Base-by-base conservation (phyloP, 2,888 invertebrate species). In the Drymonia ruficornis region DNA sequence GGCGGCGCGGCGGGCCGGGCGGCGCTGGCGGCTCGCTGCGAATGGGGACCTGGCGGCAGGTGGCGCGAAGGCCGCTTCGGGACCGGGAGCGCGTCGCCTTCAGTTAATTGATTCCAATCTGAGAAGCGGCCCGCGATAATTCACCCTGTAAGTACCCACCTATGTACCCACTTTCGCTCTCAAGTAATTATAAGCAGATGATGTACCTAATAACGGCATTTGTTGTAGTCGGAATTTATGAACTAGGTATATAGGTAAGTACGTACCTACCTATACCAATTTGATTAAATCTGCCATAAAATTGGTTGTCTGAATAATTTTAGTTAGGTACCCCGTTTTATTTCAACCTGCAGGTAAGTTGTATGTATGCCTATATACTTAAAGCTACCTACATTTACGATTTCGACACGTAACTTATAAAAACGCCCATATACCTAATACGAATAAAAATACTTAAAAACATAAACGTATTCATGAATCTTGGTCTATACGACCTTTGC, bases 21-120 rank as follows among this genome's bases (percentile, higher is more conserved):
- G n/a, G 19, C 15, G 42, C 28, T 51, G 61, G 63, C 52, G 61
- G 63, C 51, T 18, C 19, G 57, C 48, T 51, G 69, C 68, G 70
- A 63, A 9, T 36, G 52, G 50, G 51, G 51, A 29, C 45, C 48
- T 55, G 64, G 61, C 74, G 64, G 88, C 90, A 89, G 89, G 88
- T 90, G 90, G 83, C 76, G 75, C 81, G 86, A 86, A 89, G 89
- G 88, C 82, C 85, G 81, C 69, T 63, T 61, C 68, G 72, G 78
- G 77, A 82, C 77, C 83, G 81, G 84, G 84, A 86, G 83, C 82
- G 82, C 83, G 77, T 81, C 83, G 84, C 82, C 82, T 82, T 77
- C 82, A 80, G 81, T 86, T 89, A 90, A 89, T 90, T 90, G 89
- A 90, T 91, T 89, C 85, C 89, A 89, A 90, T 90, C 90, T 84